Base-by-base conservation (phyloP, 2,888 invertebrate species). In the Drosophila kanekoi region DNA sequence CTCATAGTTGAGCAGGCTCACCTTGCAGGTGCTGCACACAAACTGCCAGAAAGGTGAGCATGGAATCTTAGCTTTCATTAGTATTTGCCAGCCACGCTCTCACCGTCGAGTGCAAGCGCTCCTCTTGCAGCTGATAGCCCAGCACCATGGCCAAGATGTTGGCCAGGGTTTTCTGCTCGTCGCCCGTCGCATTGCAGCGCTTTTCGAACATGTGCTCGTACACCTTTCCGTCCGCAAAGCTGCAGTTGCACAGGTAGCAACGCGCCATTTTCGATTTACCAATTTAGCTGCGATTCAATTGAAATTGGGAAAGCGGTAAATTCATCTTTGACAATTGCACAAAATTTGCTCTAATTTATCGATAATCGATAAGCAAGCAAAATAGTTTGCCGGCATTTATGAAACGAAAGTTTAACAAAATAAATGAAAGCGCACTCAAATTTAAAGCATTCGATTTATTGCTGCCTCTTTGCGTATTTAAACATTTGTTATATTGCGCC, bases 1-100 rank as follows among this genome's bases (percentile, higher is more conserved):
- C 41, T 88, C 87, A 56, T 68, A 82, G 40, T 88, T 81, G 18
- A 87, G 47, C 10, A 87, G 56, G 20, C 56, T 73, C 3, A 63
- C 71, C 52, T 87, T 89, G 47, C 89, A 89, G 1, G 60, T 51
- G 67, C 77, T 72, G 49, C 89, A 89, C 28, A 89, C 49, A 6
- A 79, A 61, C 89, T 89, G 59, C 28, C 37, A 52, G 9, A 33
- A 20, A 3, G 5, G 9, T 6, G 10, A 13, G 18, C 28, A 23
- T 23, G 8, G 11, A 11, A 8, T 32, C 23, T 5, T 10, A 18
- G 43, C 1, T 20, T 4, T 44, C 11, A 23, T 32, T 32, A 9
- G 6, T 23, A 28, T 28, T 28, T 28, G 28, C 28, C 28, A 4
- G 10, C 9, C 13, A 14, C 1, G 1, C 9, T 59, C 54, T 44